Conservation (phyloP, 2,113 vertebrate species). For the Stigmatopora nigra region DNA sequence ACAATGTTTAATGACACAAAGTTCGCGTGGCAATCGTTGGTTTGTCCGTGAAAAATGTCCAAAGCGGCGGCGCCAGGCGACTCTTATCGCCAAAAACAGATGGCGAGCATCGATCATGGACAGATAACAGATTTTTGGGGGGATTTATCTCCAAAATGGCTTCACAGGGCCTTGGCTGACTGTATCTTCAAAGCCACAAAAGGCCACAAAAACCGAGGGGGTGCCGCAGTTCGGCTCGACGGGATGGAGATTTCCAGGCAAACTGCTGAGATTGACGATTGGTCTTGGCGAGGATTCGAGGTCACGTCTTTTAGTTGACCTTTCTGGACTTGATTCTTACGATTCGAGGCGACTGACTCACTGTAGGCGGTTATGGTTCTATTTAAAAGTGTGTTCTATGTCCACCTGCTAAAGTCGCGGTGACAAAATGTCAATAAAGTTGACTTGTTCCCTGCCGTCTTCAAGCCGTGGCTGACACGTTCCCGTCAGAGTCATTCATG, state of each 20-base stretch:
- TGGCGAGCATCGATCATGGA: constrained; percentile 72
- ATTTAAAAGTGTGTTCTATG: background rate
- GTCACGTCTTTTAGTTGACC: background rate
- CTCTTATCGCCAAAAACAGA: constrained; percentile 70
- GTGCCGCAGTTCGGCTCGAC: constrained; percentile 47
- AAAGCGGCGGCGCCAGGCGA: constrained; percentile 39
- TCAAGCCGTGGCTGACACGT: background rate
- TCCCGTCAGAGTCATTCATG: background rate
- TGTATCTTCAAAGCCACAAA: constrained; percentile 68
- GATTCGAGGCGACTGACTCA: background rate
- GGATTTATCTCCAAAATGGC: constrained; percentile 64
- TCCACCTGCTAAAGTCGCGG: background rate
- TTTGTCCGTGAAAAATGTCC: constrained; percentile 41
- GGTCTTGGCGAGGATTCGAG: background rate
- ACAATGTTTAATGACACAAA: constrained; percentile 53
- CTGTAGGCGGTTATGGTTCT: background rate
- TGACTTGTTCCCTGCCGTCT: background rate
- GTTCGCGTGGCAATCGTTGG: constrained; percentile 43
- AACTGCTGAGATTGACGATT: background rate
- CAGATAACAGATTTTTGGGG: constrained; percentile 70
- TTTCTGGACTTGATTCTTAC: background rate
- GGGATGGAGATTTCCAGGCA: constrained; percentile 25
- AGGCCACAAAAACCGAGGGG: constrained; percentile 56
- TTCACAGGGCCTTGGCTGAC: constrained; percentile 57
- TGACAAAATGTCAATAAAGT: background rate